Evolutionary conservation across 2,888 invertebrate genomes (phyloP).

Genomic region (Rhagophthalmus giganteus): DNA sequence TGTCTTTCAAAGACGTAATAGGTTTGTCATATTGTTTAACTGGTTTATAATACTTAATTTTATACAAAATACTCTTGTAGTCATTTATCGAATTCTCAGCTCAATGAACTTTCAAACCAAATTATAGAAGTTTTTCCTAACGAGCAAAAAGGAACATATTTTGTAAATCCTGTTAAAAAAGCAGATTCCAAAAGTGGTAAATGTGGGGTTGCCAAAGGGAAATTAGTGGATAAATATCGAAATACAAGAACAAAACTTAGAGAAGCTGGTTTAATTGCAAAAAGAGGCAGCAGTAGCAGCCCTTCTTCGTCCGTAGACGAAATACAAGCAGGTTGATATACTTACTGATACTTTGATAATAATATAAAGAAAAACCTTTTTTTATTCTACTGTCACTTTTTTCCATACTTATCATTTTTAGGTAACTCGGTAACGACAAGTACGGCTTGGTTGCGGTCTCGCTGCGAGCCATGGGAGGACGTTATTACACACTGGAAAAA

Average conservation of each 20-base stretch:
- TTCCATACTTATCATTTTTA: no score
- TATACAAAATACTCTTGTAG: background rate
- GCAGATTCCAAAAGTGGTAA: conserved; percentile 6
- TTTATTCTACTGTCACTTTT: no score
- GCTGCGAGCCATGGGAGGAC: background rate
- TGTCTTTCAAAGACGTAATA: background rate
- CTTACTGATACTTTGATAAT: no score
- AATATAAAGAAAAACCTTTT: no score
- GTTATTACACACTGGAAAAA: background rate
- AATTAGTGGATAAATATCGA: conserved; percentile 16
- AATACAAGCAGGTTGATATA: no score
- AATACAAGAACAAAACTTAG: conserved; percentile 11
- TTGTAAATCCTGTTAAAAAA: conserved; percentile 9
- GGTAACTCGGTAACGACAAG: no score
- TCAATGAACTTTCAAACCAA: background rate
- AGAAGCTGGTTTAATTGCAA: conserved; percentile 5
- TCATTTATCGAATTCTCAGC: background rate
- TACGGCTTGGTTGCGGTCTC: background rate
- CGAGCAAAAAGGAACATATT: conserved; percentile 4
- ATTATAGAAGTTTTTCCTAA: background rate
- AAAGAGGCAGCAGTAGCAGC: no score
- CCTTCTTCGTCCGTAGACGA: no score
- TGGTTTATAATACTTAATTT: background rate
- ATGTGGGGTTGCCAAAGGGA: conserved; percentile 13
- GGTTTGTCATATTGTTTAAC: background rate